Conservation (phyloP, 2,888 invertebrate species). For the Heterodera filipjevi region DNA sequence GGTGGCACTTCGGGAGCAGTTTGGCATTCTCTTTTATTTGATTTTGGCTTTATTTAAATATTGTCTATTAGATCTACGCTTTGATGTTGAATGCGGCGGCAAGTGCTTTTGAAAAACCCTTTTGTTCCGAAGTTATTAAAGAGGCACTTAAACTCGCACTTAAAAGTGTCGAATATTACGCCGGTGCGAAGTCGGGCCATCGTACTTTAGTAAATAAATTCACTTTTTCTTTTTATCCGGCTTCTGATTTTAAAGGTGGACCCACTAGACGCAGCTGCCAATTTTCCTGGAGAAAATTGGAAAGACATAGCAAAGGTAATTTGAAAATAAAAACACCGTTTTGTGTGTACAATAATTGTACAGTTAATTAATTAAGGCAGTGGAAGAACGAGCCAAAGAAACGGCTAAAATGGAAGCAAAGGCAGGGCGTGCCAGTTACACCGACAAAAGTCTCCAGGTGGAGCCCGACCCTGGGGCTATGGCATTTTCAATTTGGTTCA, state of each 20-base stretch:
- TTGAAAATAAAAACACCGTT: background rate
- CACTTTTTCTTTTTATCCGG: background rate
- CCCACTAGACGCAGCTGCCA: slow-evolving; percentile 45
- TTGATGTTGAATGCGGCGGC: slow-evolving; percentile 50
- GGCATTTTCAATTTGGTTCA: slow-evolving; percentile 53
- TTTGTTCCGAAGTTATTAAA: slow-evolving; percentile 10
- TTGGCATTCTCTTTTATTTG: background rate
- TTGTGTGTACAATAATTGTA: background rate
- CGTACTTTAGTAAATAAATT: slow-evolving; percentile 74
- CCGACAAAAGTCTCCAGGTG: slow-evolving; percentile 47
- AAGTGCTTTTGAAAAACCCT: slow-evolving; percentile 33
- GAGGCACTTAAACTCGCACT: slow-evolving; percentile 44
- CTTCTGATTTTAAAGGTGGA: slow-evolving; percentile 39
- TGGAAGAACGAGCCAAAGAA: slow-evolving; percentile 46
- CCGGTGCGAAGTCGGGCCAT: slow-evolving; percentile 77
- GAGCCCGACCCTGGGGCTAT: slow-evolving; percentile 57
- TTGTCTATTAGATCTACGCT: slow-evolving; percentile 52
- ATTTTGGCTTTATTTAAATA: background rate
- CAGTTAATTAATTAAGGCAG: slow-evolving; percentile 35
- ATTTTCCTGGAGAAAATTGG: slow-evolving; percentile 30
- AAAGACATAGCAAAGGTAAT: slow-evolving; percentile 36
- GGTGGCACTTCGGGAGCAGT: slow-evolving; percentile 61
- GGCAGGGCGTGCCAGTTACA: slow-evolving; percentile 57
- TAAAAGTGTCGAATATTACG: slow-evolving; percentile 70
- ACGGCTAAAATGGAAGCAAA: slow-evolving; percentile 52